A percentile compares a stretch with the other conserved stretches of the same genome.
These are phyloP conservation scores for Tenebrosternarchus preto DNA, from an alignment of 2,113 vertebrate genomes.

Conservation along the genomic window DNA sequence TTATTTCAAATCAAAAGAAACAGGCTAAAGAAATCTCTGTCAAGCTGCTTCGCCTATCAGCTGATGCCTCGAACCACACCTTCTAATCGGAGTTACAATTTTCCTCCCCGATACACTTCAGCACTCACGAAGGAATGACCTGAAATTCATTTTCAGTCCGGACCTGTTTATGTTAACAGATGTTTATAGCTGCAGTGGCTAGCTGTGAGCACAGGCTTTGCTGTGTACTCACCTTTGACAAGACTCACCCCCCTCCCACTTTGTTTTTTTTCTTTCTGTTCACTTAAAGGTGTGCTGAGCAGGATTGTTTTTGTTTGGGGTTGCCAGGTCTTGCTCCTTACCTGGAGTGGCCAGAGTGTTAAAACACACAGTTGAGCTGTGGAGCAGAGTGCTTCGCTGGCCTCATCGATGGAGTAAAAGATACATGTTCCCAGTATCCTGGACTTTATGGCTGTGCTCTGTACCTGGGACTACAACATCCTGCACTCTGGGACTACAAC, in stretches of 20 bases:
- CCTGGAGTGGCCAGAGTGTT: not conserved
- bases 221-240: not conserved
- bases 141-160: conserved; percentile 40
- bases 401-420: too few relatives aligned
- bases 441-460: too few relatives aligned
- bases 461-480: too few relatives aligned
- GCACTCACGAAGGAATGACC: conserved; percentile 34
- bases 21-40: not conserved
- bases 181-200: conserved; percentile 40
- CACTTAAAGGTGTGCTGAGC: conserved; percentile 34
- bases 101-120: conserved; percentile 14
- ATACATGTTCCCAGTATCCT: too few relatives aligned
- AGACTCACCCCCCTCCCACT: too few relatives aligned
- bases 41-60: not conserved
- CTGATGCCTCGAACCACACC: conserved; percentile 17
- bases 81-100: conserved; percentile 31
- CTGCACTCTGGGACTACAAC: too few relatives aligned
- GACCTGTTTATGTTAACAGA: conserved; percentile 42
- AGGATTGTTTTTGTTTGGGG: conserved; percentile 3
- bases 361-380: not conserved
- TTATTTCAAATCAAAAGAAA: not conserved
- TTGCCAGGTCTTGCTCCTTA: conserved; percentile 25
- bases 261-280: conserved; percentile 10
- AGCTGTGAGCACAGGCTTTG: conserved; percentile 29
- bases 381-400: too few relatives aligned